Percentiles rank a stretch among this genome's conserved stretches.
Conservation (phyloP, 2,113 vertebrate species). For the Ceratotherium simum region DNA sequence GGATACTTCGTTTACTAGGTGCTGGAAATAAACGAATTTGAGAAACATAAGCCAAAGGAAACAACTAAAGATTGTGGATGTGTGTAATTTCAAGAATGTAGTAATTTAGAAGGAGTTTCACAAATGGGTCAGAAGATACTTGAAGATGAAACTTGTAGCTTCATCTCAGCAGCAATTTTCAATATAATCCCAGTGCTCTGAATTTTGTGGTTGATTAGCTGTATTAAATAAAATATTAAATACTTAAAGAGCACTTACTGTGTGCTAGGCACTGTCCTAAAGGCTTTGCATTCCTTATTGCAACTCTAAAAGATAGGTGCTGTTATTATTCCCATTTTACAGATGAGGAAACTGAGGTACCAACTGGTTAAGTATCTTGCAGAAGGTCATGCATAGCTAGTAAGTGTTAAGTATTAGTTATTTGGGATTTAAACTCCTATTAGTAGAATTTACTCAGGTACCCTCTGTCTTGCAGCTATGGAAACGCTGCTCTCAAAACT, state of each 20-base stretch:
- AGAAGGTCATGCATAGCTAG: background rate
- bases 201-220: slow-evolving; percentile 12
- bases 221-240: background rate
- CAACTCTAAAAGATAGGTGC: background rate
- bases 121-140: background rate
- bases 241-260: background rate
- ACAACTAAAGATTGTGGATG: background rate
- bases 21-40: background rate
- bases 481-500: slow-evolving; percentile 80
- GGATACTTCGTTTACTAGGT: background rate
- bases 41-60: slow-evolving; percentile 52
- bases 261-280: background rate
- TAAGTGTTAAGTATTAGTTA: background rate
- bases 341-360: background rate
- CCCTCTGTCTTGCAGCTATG: slow-evolving; percentile 79
- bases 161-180: background rate
- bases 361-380: background rate
- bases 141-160: background rate
- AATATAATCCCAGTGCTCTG: background rate
- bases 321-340: slow-evolving; percentile 30
- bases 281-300: background rate
- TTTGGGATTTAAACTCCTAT: background rate
- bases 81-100: slow-evolving; percentile 11
- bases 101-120: slow-evolving; percentile 24
- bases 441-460: background rate